phyloP scores from a whole-genome alignment of 2,797 vertebrate genomes.

The Phylloscopus collybita region DNA sequence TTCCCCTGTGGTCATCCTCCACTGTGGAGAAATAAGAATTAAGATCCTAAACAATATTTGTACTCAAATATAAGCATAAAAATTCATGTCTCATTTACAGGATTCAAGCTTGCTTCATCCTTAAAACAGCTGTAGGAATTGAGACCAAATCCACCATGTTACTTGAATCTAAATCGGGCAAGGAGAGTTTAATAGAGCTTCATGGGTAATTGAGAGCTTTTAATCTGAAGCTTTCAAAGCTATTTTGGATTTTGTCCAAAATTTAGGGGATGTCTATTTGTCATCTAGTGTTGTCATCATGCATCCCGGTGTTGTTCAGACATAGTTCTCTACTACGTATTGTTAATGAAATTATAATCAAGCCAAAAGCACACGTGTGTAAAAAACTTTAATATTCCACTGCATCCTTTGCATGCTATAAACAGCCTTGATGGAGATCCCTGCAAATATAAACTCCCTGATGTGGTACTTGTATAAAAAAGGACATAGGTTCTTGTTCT shows the following conservation, averaged over 20 bases:
- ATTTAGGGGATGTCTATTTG: neutral
- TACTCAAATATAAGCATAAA: too few species aligned
- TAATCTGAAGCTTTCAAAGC: neutral
- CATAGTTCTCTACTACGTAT: rapidly evolving
- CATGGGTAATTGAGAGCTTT: neutral
- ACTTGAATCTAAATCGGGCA: neutral
- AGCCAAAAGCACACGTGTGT: neutral
- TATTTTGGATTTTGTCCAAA: neutral
- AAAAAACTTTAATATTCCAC: neutral
- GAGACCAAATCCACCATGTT: neutral
- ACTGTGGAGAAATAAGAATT: neutral
- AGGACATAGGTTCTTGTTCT: neutral
- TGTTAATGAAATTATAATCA: neutral
- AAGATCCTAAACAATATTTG: neutral
- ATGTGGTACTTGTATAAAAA: rapidly evolving
- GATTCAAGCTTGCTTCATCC: neutral
- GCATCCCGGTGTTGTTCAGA: neutral
- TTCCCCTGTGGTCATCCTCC: neutral
- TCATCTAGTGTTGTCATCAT: neutral
- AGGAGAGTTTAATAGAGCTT: neutral
- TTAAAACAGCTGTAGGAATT: neutral
- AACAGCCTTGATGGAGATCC: neutral
- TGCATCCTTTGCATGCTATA: neutral
- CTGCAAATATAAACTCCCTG: neutral
- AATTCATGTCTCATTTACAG: neutral